Evolutionary conservation across 1,140 invertebrate species (phyloP).

Genomic region (Danaus plexippus): DNA sequence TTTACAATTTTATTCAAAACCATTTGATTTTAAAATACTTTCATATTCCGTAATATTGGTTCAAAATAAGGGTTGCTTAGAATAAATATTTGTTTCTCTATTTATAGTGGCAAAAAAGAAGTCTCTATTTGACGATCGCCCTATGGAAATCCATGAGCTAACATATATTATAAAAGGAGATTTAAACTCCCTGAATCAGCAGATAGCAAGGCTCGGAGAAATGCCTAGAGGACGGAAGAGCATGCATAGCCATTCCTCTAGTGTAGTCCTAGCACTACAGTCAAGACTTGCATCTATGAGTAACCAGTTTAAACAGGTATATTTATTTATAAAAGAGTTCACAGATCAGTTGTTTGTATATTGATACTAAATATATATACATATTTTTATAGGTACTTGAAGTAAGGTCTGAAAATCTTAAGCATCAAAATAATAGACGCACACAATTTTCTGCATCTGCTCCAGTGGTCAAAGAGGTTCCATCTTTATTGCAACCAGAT

Average conservation of each 20-base stretch:
- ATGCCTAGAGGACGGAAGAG: conserved; percentile 84
- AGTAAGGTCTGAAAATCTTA: conserved; percentile 93
- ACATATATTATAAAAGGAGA: conserved; percentile 99
- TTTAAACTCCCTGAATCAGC: conserved; percentile 93
- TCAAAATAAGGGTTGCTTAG: conserved; percentile 9
- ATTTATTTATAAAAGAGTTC: conserved; percentile 7
- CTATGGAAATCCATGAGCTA: conserved; percentile 96
- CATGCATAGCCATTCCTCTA: conserved; percentile 95
- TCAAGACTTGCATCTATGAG: conserved; percentile 97
- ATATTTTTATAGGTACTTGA: conserved; percentile 78
- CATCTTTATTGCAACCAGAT: conserved; percentile 78
- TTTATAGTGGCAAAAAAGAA: conserved; percentile 95
- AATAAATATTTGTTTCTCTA: conserved; percentile 7
- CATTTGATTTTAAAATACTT: background rate
- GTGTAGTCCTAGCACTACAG: conserved; percentile 94
- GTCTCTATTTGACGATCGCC: conserved; percentile 96
- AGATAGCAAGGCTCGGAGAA: conserved; percentile 91
- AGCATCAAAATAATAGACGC: conserved; percentile 92
- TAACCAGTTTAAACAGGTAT: conserved; percentile 91
- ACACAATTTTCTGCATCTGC: conserved; percentile 94
- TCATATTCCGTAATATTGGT: conserved; percentile 6
- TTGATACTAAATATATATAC: conserved; percentile 12
- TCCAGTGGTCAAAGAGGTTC: conserved; percentile 78
- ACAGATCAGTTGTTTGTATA: conserved; percentile 6
- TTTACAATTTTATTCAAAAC: too few species aligned